Evolutionary conservation across 2,888 invertebrate genomes (phyloP), one percentile per base, ranked within the genome.

Genomic region (Chorisops tibialis): DNA sequence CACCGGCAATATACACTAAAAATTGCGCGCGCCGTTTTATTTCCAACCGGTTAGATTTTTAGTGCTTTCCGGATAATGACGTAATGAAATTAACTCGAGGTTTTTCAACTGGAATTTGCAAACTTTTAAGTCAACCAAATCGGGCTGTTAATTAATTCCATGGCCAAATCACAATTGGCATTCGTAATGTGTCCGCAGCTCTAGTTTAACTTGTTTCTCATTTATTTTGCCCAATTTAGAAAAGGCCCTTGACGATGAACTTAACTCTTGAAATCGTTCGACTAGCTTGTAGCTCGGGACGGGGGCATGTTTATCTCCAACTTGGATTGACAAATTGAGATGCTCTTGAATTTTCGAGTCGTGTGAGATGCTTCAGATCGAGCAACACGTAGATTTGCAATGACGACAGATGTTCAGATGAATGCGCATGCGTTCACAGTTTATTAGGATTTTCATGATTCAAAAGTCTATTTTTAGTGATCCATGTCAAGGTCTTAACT

Each of bases 401-500:
- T 35, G 60, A 60, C 63, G 56, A 43, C 60, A 61, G 56, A 61
- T 50, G 37, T 35, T 45, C 24, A 14, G 14, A 14, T 43, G 18
- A 30, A 9, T 45, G 18, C 63, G 63, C 63, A 63, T 49, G 63
- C 61, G 63, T 45, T 37, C 24, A 54, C 21, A 38, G 3, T 16
- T 58, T 63, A 59, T 54, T 52, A n/a, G 30, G 56, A 48, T 41
- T 48, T 39, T 43, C 35, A 16, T 45, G 54, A 39, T 48, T 51
- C 14, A 39, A 35, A 37, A n/a, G 7, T 49, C n/a, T n/a, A 56
- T 61, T 61, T 54, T 48, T 48, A 61, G 52, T 38, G 39, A 61
- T 54, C 49, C 30, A 61, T 61, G 63, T 63, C 63, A 63, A 63
- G 60, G 63, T 61, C 56, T 50, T 38, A 16, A 61, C 54, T 63